Evolutionary conservation across 1,140 invertebrate species (phyloP), one percentile per base, ranked within the genome.

Genomic region (Tetranychus cinnabarinus): DNA sequence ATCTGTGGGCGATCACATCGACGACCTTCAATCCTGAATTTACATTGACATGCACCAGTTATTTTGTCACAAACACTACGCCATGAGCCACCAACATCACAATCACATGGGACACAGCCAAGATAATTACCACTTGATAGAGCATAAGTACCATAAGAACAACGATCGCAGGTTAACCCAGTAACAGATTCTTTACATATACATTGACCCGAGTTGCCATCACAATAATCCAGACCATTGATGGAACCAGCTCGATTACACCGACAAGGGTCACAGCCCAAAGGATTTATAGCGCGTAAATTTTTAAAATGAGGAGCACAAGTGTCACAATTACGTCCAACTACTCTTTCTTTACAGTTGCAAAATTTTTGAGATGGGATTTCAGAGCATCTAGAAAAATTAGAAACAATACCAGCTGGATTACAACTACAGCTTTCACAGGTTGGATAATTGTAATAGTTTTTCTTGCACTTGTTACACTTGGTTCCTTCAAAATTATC

Each of bases 371-470:
- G 23, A 23, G 23, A 23, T 23, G 23, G 23, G 23, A 23, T 23
- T 1, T 82, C 85, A 2, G 85, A 85, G 71, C 90, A 92, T 65
- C 74, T 74, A 52, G 71, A 69, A 71, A 97, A 96, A 4, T 85
- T 82, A 36, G 81, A 79, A 33, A 86, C 79, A 4, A 97, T 86
- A 65, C 95, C 95, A 62, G 86, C 83, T 1, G 93, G 95, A 75
- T 98, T 85, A 71, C 95, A 99, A 69, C 97, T 96, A 71, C 96
- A 99, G 69, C 83, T 82, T 80, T 99, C 95, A 75, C 95, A 98
- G 52, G 79, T 79, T 1, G 95, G 95, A 72, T 87, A 97, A 72
- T 97, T 97, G 75, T 96, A 98, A 70, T 87, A 93, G n/a, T 88
- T 86, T 68, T 91, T 85, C 69, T 83, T 84, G 72, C 96, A 98